phyloP scores from a whole-genome alignment of 2,797 vertebrate species.

The Silurus lanzhouensis region DNA sequence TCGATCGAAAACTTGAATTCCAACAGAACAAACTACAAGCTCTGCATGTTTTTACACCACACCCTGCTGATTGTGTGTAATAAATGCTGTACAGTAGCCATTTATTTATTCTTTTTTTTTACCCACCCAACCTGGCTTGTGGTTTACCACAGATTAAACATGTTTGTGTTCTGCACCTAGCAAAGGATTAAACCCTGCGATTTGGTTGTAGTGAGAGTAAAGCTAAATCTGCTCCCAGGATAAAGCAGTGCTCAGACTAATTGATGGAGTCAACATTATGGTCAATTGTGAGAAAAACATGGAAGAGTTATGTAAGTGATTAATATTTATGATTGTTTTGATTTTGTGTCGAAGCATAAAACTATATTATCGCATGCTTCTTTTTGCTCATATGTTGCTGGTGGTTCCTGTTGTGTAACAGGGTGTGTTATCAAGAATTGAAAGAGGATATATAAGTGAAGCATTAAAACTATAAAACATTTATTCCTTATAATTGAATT shows the following conservation, averaged over 20 bases:
- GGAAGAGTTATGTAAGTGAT: neutral
- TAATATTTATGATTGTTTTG: neutral
- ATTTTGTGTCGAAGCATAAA: neutral
- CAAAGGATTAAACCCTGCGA: slow-evolving; percentile 63
- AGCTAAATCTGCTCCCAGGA: slow-evolving; percentile 49
- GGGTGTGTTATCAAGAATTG: neutral
- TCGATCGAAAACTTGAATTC: neutral
- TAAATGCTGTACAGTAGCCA: neutral
- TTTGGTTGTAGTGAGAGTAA: slow-evolving; percentile 35
- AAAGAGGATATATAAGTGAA: neutral
- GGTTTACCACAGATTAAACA: slow-evolving; percentile 69
- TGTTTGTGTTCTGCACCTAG: slow-evolving; percentile 62
- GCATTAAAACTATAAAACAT: neutral
- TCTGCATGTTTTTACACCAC: neutral
- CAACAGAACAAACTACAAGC: neutral
- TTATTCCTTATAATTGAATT: neutral
- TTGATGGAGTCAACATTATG: neutral
- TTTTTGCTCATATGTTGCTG: neutral
- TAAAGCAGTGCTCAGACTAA: slow-evolving; percentile 21
- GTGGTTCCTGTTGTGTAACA: neutral
- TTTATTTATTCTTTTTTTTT: neutral
- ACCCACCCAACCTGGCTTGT: slow-evolving; percentile 61
- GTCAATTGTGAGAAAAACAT: neutral
- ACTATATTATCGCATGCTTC: neutral
- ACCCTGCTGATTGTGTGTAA: neutral